Conservation (phyloP, 1,140 invertebrate species). For the Bombus impatiens region DNA sequence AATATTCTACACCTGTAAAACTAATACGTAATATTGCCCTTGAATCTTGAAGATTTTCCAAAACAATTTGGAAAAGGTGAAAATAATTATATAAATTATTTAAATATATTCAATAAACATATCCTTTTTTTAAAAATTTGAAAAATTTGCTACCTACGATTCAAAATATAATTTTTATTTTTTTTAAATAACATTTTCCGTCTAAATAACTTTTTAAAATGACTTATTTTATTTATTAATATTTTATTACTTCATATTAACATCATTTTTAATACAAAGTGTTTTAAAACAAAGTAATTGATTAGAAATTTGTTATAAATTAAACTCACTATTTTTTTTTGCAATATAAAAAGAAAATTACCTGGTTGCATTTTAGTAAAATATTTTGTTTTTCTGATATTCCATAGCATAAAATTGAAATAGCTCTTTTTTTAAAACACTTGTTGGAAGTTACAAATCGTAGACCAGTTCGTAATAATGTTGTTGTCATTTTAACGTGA, state of each 20-base stretch:
- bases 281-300: not conserved
- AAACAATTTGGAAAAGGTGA: not conserved
- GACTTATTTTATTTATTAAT: not conserved
- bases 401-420: constrained; percentile 30
- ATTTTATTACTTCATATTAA: not conserved
- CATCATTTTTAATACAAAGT: not conserved
- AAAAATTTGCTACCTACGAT: not conserved
- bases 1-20: not conserved
- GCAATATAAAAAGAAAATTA: constrained; percentile 28
- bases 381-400: constrained; percentile 4
- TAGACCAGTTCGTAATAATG: constrained; percentile 62
- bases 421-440: constrained; percentile 57
- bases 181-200: not conserved
- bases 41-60: too few relatives aligned
- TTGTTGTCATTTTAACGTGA: constrained; percentile 62
- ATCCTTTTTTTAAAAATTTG: not conserved
- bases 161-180: not conserved
- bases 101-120: not conserved
- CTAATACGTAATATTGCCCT: not conserved
- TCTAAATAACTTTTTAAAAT: too few relatives aligned
- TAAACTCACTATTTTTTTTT: not conserved
- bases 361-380: constrained; percentile 35
- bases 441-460: constrained; percentile 43
- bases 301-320: not conserved
- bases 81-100: not conserved